Percentiles rank a stretch among this genome's conserved stretches.
phyloP scores from a whole-genome alignment of 2,113 vertebrate genomes.

The Lampris incognitus region DNA sequence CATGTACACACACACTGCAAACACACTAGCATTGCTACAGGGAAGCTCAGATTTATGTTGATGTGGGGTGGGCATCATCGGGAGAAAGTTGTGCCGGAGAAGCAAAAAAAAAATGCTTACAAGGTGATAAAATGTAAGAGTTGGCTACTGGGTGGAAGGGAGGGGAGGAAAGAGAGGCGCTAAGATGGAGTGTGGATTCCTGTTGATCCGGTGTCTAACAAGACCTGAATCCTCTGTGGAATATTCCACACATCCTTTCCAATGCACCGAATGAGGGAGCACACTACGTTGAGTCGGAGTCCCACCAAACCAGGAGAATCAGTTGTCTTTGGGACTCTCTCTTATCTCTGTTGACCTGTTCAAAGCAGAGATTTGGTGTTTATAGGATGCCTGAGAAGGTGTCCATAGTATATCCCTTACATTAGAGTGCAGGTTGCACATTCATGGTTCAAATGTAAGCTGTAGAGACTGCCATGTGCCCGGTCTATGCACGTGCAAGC shows the following conservation, averaged over 20 bases:
- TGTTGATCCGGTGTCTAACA: slow-evolving; percentile 63
- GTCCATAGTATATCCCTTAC: too few relatives aligned
- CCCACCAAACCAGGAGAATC: neutral
- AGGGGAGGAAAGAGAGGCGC: neutral
- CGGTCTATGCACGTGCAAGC: too few relatives aligned
- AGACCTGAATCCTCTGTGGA: slow-evolving; percentile 15
- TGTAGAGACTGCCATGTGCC: too few relatives aligned
- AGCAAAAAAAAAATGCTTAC: slow-evolving; percentile 53
- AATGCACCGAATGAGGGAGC: neutral
- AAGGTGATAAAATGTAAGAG: slow-evolving; percentile 50
- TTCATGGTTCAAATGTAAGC: too few relatives aligned
- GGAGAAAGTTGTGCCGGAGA: slow-evolving; percentile 43
- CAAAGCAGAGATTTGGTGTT: too few relatives aligned
- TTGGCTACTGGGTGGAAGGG: slow-evolving; percentile 9
- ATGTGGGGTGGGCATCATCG: neutral
- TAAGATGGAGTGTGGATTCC: slow-evolving; percentile 30
- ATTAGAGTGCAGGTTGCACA: too few relatives aligned
- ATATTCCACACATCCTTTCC: neutral
- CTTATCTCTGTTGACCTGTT: too few relatives aligned
- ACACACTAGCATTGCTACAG: neutral
- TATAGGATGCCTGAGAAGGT: too few relatives aligned
- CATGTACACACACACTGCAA: neutral
- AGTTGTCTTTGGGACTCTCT: neutral
- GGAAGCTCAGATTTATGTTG: neutral
- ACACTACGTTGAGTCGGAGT: neutral